Evolutionary conservation across 2,888 invertebrate species (phyloP).

Genomic region (Thymelicus lineola): DNA sequence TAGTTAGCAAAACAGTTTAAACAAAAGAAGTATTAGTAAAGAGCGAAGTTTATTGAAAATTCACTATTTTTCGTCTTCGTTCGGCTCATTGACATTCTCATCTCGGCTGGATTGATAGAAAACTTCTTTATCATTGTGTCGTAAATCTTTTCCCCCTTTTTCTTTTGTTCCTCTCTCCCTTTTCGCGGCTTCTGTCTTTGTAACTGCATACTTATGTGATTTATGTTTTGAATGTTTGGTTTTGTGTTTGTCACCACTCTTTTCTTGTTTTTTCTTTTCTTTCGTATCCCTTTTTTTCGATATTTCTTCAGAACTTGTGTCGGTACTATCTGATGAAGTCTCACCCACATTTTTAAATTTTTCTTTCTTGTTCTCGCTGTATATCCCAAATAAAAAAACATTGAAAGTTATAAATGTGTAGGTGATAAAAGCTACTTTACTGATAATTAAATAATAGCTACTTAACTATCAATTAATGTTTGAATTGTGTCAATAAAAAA

Average conservation of each 20-base stretch:
- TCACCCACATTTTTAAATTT: constrained; percentile 32
- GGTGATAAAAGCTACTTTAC: too few species aligned
- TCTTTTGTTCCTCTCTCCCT: constrained; percentile 21
- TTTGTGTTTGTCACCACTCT: constrained; percentile 22
- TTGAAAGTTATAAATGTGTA: too few species aligned
- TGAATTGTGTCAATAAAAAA: too few species aligned
- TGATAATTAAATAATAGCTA: too few species aligned
- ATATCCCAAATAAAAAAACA: constrained; percentile 19
- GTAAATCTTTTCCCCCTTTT: constrained; percentile 6
- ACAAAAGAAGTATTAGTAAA: neutral
- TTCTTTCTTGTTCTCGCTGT: constrained; percentile 40
- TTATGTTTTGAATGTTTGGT: constrained; percentile 2
- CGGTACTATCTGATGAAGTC: constrained; percentile 42
- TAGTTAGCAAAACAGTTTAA: neutral
- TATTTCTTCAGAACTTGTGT: constrained; percentile 36
- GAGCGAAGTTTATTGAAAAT: constrained; percentile 5
- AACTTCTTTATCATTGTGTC: constrained; percentile 44
- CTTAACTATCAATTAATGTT: too few species aligned
- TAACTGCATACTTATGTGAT: constrained; percentile 3
- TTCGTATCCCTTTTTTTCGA: constrained; percentile 32
- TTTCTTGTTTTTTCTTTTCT: constrained; percentile 35
- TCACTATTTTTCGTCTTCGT: constrained; percentile 50
- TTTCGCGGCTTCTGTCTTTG: constrained; percentile 18
- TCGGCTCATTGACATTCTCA: constrained; percentile 74
- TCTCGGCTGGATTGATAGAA: constrained; percentile 75